Conservation (phyloP, 2,797 vertebrate genomes). For the Crenuchus spilurus region DNA sequence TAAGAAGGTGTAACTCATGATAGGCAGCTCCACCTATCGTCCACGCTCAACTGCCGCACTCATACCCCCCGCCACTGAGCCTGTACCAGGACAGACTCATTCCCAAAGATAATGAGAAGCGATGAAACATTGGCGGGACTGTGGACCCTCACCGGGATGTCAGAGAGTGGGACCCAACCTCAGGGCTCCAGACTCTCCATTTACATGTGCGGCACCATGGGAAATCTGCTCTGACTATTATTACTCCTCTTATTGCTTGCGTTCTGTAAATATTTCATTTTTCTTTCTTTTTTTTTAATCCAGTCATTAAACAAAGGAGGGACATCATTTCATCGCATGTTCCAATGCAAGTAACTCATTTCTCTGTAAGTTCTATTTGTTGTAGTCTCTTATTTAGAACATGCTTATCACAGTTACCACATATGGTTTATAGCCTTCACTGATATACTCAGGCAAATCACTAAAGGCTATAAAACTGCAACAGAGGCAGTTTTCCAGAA, state of each 20-base stretch:
- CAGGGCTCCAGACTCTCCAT: conserved; percentile 53
- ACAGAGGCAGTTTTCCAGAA: conserved; percentile 1
- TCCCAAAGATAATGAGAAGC: conserved; percentile 61
- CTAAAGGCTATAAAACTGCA: conserved; percentile 14
- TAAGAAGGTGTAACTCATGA: conserved; percentile 34
- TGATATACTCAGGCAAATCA: conserved; percentile 29
- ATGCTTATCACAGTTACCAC: conserved; percentile 14
- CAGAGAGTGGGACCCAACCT: conserved; percentile 44
- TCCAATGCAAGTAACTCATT: conserved; percentile 43
- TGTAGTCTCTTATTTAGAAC: conserved; percentile 37
- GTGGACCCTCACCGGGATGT: conserved; percentile 46
- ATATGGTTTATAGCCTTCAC: conserved; percentile 28
- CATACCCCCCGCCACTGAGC: conserved; percentile 13
- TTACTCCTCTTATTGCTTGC: conserved; percentile 57
- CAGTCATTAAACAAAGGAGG: conserved; percentile 46
- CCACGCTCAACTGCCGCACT: background rate
- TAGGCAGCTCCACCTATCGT: conserved; percentile 58
- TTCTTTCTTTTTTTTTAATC: conserved; percentile 53
- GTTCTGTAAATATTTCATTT: conserved; percentile 60
- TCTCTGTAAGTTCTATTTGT: conserved; percentile 47
- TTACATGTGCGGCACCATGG: conserved; percentile 59
- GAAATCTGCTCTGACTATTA: conserved; percentile 62
- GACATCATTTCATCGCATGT: conserved; percentile 46
- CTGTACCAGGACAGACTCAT: conserved; percentile 47
- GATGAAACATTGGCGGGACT: conserved; percentile 40